Evolutionary conservation across 2,888 invertebrate genomes (phyloP).

Genomic region (Pseudanteris insignis): DNA sequence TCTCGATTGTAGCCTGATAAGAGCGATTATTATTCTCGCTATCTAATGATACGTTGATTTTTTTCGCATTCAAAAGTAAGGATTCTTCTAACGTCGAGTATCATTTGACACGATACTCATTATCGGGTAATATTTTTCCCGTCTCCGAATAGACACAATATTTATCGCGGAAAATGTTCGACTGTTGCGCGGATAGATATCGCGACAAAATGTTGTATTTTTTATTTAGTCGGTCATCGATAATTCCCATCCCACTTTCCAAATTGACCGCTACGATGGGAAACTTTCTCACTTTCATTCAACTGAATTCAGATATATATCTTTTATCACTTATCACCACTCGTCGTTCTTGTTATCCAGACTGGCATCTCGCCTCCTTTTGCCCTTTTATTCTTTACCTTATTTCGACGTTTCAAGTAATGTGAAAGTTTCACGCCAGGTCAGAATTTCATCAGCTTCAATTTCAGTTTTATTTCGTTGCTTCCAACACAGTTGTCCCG

Average conservation of each 20-base stretch:
- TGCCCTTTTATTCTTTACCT: slow-evolving; percentile 14
- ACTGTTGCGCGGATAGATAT: too few species aligned
- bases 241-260: slow-evolving; percentile 22
- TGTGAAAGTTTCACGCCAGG: slow-evolving; percentile 23
- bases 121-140: too few species aligned
- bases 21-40: too few species aligned
- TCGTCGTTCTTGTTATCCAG: slow-evolving; percentile 21
- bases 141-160: too few species aligned
- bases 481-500: slow-evolving; percentile 10
- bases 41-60: too few species aligned
- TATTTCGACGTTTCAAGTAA: slow-evolving; percentile 8
- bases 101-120: too few species aligned
- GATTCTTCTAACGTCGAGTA: too few species aligned
- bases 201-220: too few species aligned
- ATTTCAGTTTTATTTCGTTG: slow-evolving; percentile 22
- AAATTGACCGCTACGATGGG: slow-evolving; percentile 22
- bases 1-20: too few species aligned
- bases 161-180: too few species aligned
- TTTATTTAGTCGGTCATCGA: too few species aligned
- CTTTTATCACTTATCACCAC: slow-evolving; percentile 39
- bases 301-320: slow-evolving; percentile 12
- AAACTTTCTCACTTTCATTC: slow-evolving; percentile 21
- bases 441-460: slow-evolving; percentile 29
- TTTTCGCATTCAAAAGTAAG: too few species aligned
- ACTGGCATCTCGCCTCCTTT: slow-evolving; percentile 16